Conservation (phyloP, 2,113 vertebrate species). For the Panurus biarmicus region DNA sequence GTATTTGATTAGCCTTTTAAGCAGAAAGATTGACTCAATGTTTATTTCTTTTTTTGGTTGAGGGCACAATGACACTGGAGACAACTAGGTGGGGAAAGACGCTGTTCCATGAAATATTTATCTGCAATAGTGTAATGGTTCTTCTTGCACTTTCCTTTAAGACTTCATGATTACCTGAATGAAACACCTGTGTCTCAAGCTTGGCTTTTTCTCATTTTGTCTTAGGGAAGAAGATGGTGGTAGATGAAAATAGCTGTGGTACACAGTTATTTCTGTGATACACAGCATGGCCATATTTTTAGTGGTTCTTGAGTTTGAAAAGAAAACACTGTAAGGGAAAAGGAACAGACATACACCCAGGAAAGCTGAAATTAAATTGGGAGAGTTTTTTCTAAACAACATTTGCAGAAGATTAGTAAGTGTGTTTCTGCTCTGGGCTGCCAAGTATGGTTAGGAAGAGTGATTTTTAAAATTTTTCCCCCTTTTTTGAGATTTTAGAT, state of each 20-base stretch:
- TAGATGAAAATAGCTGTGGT: not conserved
- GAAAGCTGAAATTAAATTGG: not conserved
- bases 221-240: not conserved
- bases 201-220: not conserved
- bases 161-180: not conserved
- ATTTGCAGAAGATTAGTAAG: not conserved
- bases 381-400: not conserved
- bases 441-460: not conserved
- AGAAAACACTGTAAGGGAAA: not conserved
- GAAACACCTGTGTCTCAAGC: not conserved
- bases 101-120: not conserved
- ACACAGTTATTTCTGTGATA: not conserved
- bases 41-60: not conserved
- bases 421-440: not conserved
- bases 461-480: not conserved
- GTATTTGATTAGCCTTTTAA: not conserved
- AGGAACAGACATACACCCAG: not conserved
- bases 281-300: not conserved
- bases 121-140: not conserved
- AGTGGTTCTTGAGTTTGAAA: not conserved
- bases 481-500: not conserved
- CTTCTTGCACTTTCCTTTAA: not conserved
- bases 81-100: not conserved
- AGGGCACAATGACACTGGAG: not conserved
- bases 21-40: not conserved